Conservation (phyloP, 1,140 invertebrate genomes). For the Brachionus koreanus region DNA sequence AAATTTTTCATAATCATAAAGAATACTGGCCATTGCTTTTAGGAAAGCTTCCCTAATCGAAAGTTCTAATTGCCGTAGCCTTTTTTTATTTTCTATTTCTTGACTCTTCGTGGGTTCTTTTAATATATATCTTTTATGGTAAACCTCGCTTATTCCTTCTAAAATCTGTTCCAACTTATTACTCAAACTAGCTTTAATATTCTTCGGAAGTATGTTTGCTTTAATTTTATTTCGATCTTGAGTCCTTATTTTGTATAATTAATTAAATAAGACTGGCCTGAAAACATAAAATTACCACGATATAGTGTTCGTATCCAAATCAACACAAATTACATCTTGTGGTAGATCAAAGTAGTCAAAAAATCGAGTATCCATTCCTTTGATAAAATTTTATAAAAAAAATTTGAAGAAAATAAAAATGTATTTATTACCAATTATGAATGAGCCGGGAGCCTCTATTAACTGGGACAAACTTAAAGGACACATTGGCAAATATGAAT, state of each 20-base stretch:
- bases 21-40: conserved; percentile 84
- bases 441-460: conserved; percentile 90
- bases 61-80: conserved; percentile 66
- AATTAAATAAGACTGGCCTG: neutral
- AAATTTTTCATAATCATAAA: conserved; percentile 84
- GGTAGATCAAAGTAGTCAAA: conserved; percentile 96
- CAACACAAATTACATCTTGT: conserved; percentile 90
- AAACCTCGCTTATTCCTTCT: neutral
- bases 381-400: conserved; percentile 45
- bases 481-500: conserved; percentile 97
- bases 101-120: conserved; percentile 62
- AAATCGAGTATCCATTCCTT: conserved; percentile 69
- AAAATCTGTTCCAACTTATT: neutral
- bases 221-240: neutral
- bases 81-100: conserved; percentile 30
- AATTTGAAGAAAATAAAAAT: conserved; percentile 55
- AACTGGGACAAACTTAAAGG: conserved; percentile 79
- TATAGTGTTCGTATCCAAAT: conserved; percentile 90
- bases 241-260: neutral
- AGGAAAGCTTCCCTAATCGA: conserved; percentile 96
- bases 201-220: neutral
- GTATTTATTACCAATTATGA: conserved; percentile 84
- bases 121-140: neutral
- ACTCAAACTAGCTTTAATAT: neutral
- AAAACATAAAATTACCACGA: conserved; percentile 48